A percentile compares a stretch with the other conserved stretches of the same genome.
Conservation (phyloP, 1,140 invertebrate genomes). For the Anagrus nilaparvatae region DNA sequence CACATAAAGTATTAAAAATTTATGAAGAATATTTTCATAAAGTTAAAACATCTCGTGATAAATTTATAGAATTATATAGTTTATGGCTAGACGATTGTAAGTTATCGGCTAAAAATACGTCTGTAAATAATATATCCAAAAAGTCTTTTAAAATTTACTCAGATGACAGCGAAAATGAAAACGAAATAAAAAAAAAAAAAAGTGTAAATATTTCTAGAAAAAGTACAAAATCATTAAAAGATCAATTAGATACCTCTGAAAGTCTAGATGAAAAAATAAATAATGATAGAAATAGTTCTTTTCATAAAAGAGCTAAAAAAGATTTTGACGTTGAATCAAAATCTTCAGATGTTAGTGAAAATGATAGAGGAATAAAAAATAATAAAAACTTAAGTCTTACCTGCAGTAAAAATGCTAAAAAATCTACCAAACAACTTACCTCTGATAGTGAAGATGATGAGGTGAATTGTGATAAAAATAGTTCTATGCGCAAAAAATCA, state of each 20-base stretch:
- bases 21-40: slow-evolving; percentile 7
- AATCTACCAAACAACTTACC: too few relatives aligned
- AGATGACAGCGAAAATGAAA: neutral
- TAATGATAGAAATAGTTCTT: too few relatives aligned
- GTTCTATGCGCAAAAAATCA: too few relatives aligned
- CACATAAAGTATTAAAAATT: slow-evolving; percentile 13
- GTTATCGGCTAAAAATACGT: neutral
- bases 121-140: neutral
- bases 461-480: too few relatives aligned
- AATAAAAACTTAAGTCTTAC: too few relatives aligned
- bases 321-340: too few relatives aligned
- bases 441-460: too few relatives aligned
- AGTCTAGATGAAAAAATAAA: neutral
- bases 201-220: neutral
- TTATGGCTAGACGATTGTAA: slow-evolving; percentile 4
- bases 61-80: slow-evolving; percentile 7
- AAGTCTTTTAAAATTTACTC: neutral
- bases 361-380: too few relatives aligned
- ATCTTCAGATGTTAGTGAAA: too few relatives aligned
- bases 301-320: too few relatives aligned
- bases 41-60: slow-evolving; percentile 3
- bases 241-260: neutral
- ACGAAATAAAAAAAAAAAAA: neutral
- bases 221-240: neutral
- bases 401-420: too few relatives aligned